Conservation (phyloP, 2,113 vertebrate genomes). For the Spea multiplicata region DNA sequence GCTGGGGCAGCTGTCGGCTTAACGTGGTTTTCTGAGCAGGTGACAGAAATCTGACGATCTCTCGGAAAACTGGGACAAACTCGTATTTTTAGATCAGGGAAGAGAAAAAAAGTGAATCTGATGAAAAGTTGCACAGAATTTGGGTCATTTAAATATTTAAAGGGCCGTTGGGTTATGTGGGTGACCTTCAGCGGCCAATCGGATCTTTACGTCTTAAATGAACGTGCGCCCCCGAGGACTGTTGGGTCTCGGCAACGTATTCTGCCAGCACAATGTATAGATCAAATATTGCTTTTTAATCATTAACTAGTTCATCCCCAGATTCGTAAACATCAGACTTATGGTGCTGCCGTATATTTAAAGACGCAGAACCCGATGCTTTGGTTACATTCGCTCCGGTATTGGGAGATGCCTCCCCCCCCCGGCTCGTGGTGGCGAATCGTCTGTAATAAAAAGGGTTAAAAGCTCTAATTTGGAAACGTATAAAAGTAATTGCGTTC, state of each 20-base stretch:
- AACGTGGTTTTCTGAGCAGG: background rate
- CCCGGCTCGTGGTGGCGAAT: too few species aligned
- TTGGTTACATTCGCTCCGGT: too few species aligned
- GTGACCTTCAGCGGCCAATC: background rate
- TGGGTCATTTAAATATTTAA: slow-evolving; percentile 7
- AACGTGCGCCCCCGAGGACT: too few species aligned
- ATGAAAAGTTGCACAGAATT: background rate
- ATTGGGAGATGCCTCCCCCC: too few species aligned
- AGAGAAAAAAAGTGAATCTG: background rate
- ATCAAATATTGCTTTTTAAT: too few species aligned
- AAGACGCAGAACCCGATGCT: too few species aligned
- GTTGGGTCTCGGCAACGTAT: too few species aligned
- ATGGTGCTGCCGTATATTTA: too few species aligned
- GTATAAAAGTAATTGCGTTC: background rate
- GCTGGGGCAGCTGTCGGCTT: too few species aligned
- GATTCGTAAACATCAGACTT: too few species aligned
- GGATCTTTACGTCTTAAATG: background rate
- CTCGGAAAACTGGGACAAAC: slow-evolving; percentile 14
- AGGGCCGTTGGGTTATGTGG: background rate
- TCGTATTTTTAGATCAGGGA: slow-evolving; percentile 33
- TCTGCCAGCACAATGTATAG: too few species aligned
- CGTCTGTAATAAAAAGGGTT: background rate
- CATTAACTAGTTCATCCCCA: too few species aligned
- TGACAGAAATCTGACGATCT: background rate
- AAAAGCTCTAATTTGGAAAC: background rate